These are phyloP conservation scores for Parazoanthus atlanticus DNA, from an alignment of 92 coral and sea anemone species.

Conservation along the genomic window DNA sequence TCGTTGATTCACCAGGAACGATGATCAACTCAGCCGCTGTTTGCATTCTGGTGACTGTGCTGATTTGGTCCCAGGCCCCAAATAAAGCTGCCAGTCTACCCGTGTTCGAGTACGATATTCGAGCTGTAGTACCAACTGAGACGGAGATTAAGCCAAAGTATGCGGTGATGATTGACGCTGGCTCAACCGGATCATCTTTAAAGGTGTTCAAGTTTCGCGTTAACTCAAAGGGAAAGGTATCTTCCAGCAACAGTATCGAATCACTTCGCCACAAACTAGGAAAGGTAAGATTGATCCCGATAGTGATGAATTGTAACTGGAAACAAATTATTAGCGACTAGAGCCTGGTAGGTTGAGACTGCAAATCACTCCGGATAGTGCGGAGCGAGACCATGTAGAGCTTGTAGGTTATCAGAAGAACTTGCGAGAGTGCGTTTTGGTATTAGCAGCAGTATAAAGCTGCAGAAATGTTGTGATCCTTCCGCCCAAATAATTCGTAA, in stretches of 20 bases:
- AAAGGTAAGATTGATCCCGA: not conserved
- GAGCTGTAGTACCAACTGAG: not conserved
- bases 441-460: too few species aligned
- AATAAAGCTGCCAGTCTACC: conserved; percentile 18
- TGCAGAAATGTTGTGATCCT: too few species aligned
- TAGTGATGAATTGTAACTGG: too few species aligned
- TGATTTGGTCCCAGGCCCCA: not conserved
- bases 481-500: too few species aligned
- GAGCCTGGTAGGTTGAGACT: not conserved
- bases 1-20: not conserved
- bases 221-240: conserved; percentile 17
- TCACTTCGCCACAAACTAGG: conserved; percentile 33
- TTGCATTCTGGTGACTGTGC: not conserved
- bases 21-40: not conserved
- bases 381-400: too few species aligned
- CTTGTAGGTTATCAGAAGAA: too few species aligned
- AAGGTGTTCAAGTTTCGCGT: conserved; percentile 38
- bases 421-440: too few species aligned
- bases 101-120: not conserved
- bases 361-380: too few species aligned
- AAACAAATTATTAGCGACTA: too few species aligned
- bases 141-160: not conserved
- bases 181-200: conserved; percentile 34
- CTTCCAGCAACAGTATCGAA: not conserved
- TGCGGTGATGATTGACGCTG: conserved; percentile 50